A percentile compares a stretch with the other conserved stretches of the same genome.
phyloP scores from a whole-genome alignment of 2,888 invertebrate species.

The Tetragonula carbonaria region DNA sequence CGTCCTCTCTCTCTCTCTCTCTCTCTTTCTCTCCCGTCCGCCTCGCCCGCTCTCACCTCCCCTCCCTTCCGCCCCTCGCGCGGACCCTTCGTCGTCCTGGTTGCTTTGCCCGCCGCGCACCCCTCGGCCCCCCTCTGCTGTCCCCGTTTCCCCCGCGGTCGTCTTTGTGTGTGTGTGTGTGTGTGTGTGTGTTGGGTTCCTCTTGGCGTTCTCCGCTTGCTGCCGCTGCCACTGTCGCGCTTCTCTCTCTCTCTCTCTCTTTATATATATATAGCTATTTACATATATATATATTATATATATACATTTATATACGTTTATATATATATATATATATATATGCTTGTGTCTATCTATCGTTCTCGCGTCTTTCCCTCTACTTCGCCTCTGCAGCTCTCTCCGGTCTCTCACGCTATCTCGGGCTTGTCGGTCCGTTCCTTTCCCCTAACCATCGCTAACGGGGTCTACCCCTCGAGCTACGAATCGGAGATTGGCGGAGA shows the following conservation, averaged over 20 bases:
- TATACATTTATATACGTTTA: too few relatives aligned
- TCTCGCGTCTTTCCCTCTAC: conserved; percentile 4
- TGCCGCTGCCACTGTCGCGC: conserved; percentile 12
- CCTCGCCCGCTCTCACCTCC: neutral
- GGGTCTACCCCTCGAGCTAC: conserved; percentile 69
- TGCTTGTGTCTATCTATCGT: neutral
- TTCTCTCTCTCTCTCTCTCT: conserved; percentile 1
- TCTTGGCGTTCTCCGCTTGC: conserved; percentile 21
- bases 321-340: too few relatives aligned
- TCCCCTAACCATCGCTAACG: conserved; percentile 58
- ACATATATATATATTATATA: too few relatives aligned
- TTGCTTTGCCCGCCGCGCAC: conserved; percentile 6
- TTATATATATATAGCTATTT: too few relatives aligned
- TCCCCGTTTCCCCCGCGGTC: conserved; percentile 23
- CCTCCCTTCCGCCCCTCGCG: neutral
- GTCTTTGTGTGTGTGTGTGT: neutral
- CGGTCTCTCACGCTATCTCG: neutral
- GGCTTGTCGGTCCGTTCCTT: conserved; percentile 23
- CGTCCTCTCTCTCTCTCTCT: conserved; percentile 4
- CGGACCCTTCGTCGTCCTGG: neutral
- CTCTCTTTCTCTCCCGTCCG: neutral
- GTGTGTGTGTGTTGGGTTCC: conserved; percentile 8
- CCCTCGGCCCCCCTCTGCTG: neutral
- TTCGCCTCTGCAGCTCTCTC: neutral
- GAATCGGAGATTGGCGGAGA: conserved; percentile 73